These are phyloP conservation scores for Epinotia demarniana DNA, from an alignment of 2,888 invertebrate species.

Conservation along the genomic window DNA sequence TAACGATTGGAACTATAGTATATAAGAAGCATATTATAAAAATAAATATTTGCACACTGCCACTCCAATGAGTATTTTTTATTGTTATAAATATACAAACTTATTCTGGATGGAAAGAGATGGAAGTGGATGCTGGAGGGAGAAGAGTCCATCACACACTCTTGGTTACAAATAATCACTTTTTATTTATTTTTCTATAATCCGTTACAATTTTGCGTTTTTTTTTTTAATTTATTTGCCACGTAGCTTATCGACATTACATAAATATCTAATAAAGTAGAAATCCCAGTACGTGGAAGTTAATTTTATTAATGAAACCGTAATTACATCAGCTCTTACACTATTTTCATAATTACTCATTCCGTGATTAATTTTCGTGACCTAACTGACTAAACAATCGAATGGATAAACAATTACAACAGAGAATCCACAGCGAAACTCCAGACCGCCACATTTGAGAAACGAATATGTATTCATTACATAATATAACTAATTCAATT, in stretches of 20 bases:
- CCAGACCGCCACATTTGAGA: conserved; percentile 62
- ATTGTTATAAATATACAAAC: neutral
- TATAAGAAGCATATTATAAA: neutral
- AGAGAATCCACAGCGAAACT: conserved; percentile 67
- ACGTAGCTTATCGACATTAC: conserved; percentile 75
- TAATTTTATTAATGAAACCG: conserved; percentile 81
- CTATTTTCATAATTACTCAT: conserved; percentile 76
- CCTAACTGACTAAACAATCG: conserved; percentile 74
- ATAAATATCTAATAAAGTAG: conserved; percentile 82
- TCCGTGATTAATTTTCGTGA: conserved; percentile 76
- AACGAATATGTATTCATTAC: conserved; percentile 68
- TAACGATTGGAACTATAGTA: neutral
- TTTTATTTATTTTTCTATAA: conserved; percentile 82
- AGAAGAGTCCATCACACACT: conserved; percentile 61
- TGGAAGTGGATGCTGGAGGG: conserved; percentile 22
- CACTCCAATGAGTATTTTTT: neutral
- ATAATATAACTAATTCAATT: conserved; percentile 44
- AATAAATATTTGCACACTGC: neutral
- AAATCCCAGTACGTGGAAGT: conserved; percentile 81
- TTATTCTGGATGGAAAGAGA: conserved; percentile 3
- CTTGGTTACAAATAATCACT: conserved; percentile 80
- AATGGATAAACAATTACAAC: conserved; percentile 69
- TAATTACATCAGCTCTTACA: conserved; percentile 81
- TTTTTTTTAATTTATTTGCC: conserved; percentile 79
- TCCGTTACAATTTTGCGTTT: conserved; percentile 83